These are phyloP conservation scores for Cheilinus undulatus DNA, from an alignment of 2,113 vertebrate genomes.

Conservation along the genomic window DNA sequence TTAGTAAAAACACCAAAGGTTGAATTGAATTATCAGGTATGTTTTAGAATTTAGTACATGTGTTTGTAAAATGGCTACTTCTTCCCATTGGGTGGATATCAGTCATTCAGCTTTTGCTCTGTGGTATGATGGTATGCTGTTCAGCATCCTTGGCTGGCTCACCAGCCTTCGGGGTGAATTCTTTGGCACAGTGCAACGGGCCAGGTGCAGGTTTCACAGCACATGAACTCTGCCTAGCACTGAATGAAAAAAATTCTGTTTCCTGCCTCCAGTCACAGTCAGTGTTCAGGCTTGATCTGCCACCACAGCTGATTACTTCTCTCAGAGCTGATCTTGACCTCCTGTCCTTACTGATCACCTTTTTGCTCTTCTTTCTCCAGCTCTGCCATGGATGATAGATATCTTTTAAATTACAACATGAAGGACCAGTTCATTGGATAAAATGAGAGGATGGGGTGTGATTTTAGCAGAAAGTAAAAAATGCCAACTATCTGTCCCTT, in stretches of 20 bases:
- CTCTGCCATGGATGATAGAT: background rate
- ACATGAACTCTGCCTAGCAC: conserved; percentile 25
- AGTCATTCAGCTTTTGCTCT: too few relatives aligned
- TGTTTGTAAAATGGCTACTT: too few relatives aligned
- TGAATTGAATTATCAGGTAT: too few relatives aligned
- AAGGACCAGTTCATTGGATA: background rate
- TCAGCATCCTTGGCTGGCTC: background rate
- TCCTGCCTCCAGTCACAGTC: background rate
- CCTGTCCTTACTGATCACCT: background rate
- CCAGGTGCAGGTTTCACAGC: conserved; percentile 34
- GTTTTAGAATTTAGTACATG: too few relatives aligned
- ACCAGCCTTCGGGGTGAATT: background rate
- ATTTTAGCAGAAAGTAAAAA: conserved; percentile 11
- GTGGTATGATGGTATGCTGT: background rate
- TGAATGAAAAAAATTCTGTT: background rate
- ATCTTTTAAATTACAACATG: background rate
- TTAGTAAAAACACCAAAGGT: too few relatives aligned
- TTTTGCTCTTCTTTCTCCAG: background rate
- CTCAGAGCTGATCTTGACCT: background rate
- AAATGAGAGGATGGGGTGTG: background rate
- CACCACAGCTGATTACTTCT: background rate
- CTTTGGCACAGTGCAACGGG: conserved; percentile 8
- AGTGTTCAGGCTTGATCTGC: background rate
- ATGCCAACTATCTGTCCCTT: conserved; percentile 3
- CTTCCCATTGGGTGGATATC: too few relatives aligned